Evolutionary conservation across 2,113 vertebrate genomes (phyloP), one percentile per base, ranked within the genome.

Genomic region (Oxygymnocypris stewartii): DNA sequence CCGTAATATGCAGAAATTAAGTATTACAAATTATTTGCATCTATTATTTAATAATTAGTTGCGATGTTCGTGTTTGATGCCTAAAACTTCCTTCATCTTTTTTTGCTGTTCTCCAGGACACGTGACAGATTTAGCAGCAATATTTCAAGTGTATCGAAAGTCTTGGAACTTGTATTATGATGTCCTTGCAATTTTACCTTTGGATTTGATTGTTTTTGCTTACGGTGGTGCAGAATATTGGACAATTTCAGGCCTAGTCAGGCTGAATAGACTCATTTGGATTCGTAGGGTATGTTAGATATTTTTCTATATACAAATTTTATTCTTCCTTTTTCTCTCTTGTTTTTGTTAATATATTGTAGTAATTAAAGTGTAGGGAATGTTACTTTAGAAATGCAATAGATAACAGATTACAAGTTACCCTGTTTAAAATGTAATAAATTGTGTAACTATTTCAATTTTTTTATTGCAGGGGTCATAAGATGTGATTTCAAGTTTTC

Each of bases 91-190:
- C 10, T 84, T 71, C 0, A 8, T 57, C 23, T 57, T 63, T 37
- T 31, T 25, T 77, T 28, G 2, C 63, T 83, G 61, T 79, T 23
- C 4, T 84, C 67, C 76, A 89, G 88, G 85, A 74, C 47, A 82
- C 8, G 42, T 61, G 18, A 67, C 47, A 57, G 82, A 84, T 65
- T 74, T 87, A 12, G 57, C 35, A 81, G 20, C 28, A 18, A 73
- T 89, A 67, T 87, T 85, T 65, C 23, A 40, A 28, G 51, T 20
- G 28, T 87, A 89, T 61, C 67, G n/a, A 31, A 74, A 12, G 12
- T 87, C 88, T 54, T 65, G 88, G 82, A 77, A 85, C 63, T n/a
- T 87, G 16, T 84, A 85, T 65, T 89, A 82, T 77, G 88, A 89
- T 76, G 37, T 63, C 57, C n/a, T 87, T 40, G 82, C 85, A 35